phyloP scores from a whole-genome alignment of 2,888 invertebrate genomes.

The Ernsta delagoae region DNA sequence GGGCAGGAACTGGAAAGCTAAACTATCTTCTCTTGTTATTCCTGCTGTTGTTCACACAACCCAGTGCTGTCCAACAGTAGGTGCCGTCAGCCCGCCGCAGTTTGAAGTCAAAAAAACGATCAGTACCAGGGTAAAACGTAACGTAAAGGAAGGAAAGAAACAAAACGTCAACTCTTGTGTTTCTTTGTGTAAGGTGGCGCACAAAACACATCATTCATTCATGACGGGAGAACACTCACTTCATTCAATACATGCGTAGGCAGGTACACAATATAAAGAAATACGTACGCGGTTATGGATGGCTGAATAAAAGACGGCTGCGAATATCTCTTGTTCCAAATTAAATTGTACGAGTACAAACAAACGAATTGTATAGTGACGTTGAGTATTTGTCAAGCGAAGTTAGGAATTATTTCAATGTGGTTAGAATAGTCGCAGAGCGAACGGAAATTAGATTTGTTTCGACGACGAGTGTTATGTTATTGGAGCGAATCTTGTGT shows the following conservation, averaged over 20 bases:
- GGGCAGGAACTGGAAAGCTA: too few species aligned
- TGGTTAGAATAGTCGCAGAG: slow-evolving; percentile 1
- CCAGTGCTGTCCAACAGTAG: too few species aligned
- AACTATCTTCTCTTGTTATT: too few species aligned
- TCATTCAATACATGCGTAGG: slow-evolving; percentile 1
- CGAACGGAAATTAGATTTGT: slow-evolving; percentile 26
- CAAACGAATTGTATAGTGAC: not conserved
- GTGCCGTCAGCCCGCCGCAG: too few species aligned
- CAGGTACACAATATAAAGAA: not conserved
- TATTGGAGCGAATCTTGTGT: slow-evolving; percentile 19
- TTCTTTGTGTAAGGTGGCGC: not conserved
- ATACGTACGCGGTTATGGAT: not conserved
- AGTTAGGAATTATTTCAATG: slow-evolving; percentile 1
- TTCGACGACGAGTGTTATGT: slow-evolving; percentile 21
- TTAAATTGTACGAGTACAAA: not conserved
- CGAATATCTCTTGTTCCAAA: not conserved
- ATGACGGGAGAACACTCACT: not conserved
- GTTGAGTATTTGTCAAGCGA: not conserved
- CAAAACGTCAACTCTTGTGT: not conserved
- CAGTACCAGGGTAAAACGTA: too few species aligned
- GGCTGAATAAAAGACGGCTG: not conserved
- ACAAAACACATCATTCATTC: not conserved
- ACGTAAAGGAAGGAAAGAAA: not conserved
- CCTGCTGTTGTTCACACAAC: too few species aligned
- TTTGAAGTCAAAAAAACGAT: too few species aligned